Conservation (phyloP, 2,113 vertebrate species). For the Chamaetylas fuelleborni region DNA sequence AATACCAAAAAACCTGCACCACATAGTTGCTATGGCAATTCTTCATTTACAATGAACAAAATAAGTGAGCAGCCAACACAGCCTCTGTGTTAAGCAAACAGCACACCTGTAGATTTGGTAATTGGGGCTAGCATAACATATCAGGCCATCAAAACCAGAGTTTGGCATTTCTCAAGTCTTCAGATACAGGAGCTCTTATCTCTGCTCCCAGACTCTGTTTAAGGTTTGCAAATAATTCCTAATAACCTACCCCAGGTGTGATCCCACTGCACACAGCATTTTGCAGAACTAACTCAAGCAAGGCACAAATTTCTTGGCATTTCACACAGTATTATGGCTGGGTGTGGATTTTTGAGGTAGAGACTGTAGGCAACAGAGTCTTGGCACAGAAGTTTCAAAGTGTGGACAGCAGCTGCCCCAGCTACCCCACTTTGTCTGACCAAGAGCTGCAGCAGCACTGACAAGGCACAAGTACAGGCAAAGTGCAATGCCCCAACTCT, state of each 20-base stretch:
- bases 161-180: background rate
- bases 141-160: background rate
- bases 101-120: background rate
- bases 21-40: background rate
- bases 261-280: background rate
- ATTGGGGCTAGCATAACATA: background rate
- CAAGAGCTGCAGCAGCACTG: background rate
- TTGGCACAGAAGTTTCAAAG: background rate
- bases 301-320: background rate
- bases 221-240: background rate
- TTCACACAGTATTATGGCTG: background rate
- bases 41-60: background rate
- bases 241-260: background rate
- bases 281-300: background rate
- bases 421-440: background rate
- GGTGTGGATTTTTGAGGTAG: background rate
- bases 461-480: too few species aligned
- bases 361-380: fast-evolving
- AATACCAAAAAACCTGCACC: background rate
- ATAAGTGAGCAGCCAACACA: background rate
- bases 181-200: background rate
- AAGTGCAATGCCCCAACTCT: background rate
- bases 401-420: background rate
- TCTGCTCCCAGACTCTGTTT: background rate
- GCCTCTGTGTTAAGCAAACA: background rate